Conservation (phyloP, 2,888 invertebrate species). For the Drosophila tanythrix region DNA sequence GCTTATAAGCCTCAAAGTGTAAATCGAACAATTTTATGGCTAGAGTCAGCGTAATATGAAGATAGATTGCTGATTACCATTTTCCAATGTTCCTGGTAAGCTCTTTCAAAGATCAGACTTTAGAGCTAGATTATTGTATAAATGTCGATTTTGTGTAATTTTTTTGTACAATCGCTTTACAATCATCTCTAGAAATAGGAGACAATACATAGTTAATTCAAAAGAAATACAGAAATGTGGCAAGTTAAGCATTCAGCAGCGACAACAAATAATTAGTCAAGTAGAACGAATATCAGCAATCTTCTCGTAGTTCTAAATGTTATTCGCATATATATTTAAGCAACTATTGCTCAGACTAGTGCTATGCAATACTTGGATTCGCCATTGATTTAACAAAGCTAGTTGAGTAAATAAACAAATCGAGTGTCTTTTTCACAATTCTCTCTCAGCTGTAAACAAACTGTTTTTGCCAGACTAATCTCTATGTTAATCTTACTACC, state of each 20-base stretch:
- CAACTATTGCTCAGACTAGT: neutral
- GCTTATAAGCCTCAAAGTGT: neutral
- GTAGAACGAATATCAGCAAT: neutral
- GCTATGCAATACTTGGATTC: neutral
- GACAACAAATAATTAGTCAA: neutral
- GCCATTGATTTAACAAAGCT: neutral
- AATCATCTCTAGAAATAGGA: neutral
- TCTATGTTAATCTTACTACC: neutral
- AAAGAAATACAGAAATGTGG: neutral
- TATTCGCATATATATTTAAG: neutral
- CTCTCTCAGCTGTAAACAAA: neutral
- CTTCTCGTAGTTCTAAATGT: neutral
- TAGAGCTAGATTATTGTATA: rapidly evolving
- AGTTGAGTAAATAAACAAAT: neutral
- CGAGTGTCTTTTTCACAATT: neutral
- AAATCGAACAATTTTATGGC: neutral
- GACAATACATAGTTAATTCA: neutral
- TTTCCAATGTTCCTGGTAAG: neutral
- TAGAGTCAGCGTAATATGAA: too few relatives aligned
- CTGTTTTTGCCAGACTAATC: neutral
- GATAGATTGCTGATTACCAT: neutral
- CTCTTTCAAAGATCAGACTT: too few relatives aligned
- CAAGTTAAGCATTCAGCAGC: neutral
- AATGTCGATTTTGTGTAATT: neutral
- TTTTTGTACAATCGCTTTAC: neutral